Conservation (phyloP, 2,113 vertebrate genomes). For the Aphyosemion australe region DNA sequence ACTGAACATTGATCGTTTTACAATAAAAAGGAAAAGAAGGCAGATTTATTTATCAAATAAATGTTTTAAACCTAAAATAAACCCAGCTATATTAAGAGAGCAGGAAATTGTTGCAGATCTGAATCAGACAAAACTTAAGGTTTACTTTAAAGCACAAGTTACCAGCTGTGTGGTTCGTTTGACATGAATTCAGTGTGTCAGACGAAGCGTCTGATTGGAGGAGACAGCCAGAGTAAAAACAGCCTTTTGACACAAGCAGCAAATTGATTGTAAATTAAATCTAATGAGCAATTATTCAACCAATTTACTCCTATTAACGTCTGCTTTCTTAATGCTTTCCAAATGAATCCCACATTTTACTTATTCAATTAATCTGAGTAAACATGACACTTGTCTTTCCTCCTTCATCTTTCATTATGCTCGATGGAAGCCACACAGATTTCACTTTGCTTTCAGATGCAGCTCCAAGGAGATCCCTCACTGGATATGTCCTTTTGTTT, state of each 20-base stretch:
- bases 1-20: no score
- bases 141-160: slow-evolving; percentile 44
- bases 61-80: no score
- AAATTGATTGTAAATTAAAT: slow-evolving; percentile 71
- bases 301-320: slow-evolving; percentile 62
- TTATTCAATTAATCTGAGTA: slow-evolving; percentile 62
- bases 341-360: slow-evolving; percentile 46
- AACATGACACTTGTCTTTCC: slow-evolving; percentile 52
- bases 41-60: no score
- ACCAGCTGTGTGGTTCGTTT: slow-evolving; percentile 38
- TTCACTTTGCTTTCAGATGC: slow-evolving; percentile 27
- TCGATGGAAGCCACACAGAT: slow-evolving; percentile 25
- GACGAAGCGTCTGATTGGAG: slow-evolving; percentile 51
- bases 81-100: no score
- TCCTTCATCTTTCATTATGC: slow-evolving; percentile 47
- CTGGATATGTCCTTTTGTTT: slow-evolving; percentile 23
- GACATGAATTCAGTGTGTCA: slow-evolving; percentile 40
- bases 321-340: slow-evolving; percentile 57
- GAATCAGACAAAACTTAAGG: slow-evolving; percentile 32
- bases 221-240: slow-evolving; percentile 50
- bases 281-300: slow-evolving; percentile 72
- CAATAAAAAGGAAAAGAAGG: no score
- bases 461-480: slow-evolving; percentile 37
- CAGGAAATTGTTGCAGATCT: slow-evolving; percentile 9
- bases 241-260: slow-evolving; percentile 56